Base-by-base conservation (phyloP, 53 echinoderm and acorn worm species). In the Arbacia lixula region DNA sequence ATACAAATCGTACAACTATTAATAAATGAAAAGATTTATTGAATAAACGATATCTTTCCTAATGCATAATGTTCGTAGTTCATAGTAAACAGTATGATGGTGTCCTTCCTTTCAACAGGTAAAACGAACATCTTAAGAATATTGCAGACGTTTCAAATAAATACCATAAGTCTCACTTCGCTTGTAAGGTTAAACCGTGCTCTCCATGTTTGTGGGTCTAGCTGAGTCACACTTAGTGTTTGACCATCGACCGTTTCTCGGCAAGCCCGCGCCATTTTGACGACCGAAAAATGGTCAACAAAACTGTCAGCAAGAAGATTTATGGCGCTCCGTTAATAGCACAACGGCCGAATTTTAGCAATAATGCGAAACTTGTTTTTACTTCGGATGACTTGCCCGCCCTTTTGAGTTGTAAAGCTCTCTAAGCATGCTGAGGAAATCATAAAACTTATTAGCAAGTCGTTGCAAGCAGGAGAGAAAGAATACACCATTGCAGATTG, bases 241-340 rank as follows among this genome's bases (percentile, higher is more conserved):
- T 41, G 69, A 69, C 69, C 69, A 69, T 3, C 43, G 43, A 11
- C 43, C 41, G 46, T 43, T 36, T 43, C 69, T 22, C 14, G 41
- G 8, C 43, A 69, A 69, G 43, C 69, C 40, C 25, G 40, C 41
- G 40, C 40, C 69, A 69, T 25, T 69, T 74, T 53, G 74, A 74
- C 74, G 74, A 74, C 74, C 54, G 6, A 74, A 74, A 74, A 53
- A 74, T 74, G 74, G 53, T 53, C 74, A 74, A 74, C 74, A 74
- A 74, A 74, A 52, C 11, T 26, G 74, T 74, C 74, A 74, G 53
- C 4, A 20, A 46, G 53, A 68, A 74, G 74, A 74, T 74, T 74
- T 74, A 74, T 74, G 74, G 74, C 14, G 28, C 33, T 4, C 6
- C 8, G 14, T 2, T 74, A 74, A 74, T 74, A 74, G 74, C 33